Evolutionary conservation across 1,140 invertebrate species (phyloP).

Genomic region (Sipha flava): DNA sequence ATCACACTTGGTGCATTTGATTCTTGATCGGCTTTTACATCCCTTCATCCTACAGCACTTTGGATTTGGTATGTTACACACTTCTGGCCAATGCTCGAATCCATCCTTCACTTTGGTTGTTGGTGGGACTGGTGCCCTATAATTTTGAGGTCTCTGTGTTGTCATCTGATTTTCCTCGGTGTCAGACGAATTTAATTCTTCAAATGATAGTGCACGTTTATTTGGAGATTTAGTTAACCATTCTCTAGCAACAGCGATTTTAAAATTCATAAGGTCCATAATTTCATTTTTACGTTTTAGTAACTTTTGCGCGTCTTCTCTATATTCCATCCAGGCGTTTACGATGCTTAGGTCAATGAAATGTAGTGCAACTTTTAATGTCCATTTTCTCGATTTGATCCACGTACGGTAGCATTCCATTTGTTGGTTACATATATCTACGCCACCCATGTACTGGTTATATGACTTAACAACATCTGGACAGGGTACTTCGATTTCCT

Average conservation of each 20-base stretch:
- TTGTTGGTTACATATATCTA: not conserved
- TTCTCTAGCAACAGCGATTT: not conserved
- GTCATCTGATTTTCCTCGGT: not conserved
- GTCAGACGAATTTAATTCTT: not conserved
- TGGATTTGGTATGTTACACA: not conserved
- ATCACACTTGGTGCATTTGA: not conserved
- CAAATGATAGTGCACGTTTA: not conserved
- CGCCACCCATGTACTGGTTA: too few species aligned
- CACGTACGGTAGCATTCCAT: slow-evolving; percentile 17
- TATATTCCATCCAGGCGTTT: slow-evolving; percentile 41
- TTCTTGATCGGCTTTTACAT: not conserved
- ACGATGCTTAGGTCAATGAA: slow-evolving; percentile 31
- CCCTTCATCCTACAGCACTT: not conserved
- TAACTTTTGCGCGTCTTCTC: slow-evolving; percentile 33
- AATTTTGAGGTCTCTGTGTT: not conserved
- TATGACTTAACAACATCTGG: too few species aligned
- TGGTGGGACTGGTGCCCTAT: not conserved
- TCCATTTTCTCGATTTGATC: not conserved
- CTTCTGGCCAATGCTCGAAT: not conserved
- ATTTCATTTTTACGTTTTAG: slow-evolving; percentile 5
- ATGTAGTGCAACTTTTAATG: not conserved
- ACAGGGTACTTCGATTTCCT: too few species aligned
- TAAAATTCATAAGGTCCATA: slow-evolving; percentile 30
- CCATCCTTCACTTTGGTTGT: not conserved
- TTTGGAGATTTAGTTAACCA: not conserved